These are phyloP conservation scores for Mechanitis mazaeus DNA, from an alignment of 2,888 invertebrate species.

Conservation along the genomic window DNA sequence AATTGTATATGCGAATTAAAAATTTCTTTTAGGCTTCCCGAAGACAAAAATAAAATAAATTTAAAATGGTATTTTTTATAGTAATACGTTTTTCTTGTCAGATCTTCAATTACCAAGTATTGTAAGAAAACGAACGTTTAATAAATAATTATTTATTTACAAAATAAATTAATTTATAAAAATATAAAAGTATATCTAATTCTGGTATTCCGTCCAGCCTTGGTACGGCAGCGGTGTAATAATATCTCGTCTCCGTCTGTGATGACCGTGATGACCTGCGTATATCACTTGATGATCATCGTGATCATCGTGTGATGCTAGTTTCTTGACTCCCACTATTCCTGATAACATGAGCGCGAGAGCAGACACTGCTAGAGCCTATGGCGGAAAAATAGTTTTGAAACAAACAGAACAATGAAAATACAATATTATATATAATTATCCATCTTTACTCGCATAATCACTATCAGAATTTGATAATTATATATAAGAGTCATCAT, in stretches of 20 bases:
- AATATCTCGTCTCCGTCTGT: conserved; percentile 66
- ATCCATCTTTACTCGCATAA: too few species aligned
- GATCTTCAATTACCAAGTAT: too few species aligned
- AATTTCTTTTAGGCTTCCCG: too few species aligned
- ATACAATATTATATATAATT: too few species aligned
- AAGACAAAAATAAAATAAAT: too few species aligned
- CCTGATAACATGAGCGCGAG: conserved; percentile 85
- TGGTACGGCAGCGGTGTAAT: conserved; percentile 68
- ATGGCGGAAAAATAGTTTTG: conserved; percentile 21
- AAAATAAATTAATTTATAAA: conserved; percentile 28
- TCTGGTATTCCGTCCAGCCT: conserved; percentile 62
- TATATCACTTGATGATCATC: conserved; percentile 79
- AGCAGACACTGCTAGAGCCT: conserved; percentile 81
- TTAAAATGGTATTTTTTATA: too few species aligned
- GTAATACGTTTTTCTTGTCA: too few species aligned
- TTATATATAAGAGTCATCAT: too few species aligned
- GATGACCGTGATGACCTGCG: conserved; percentile 78
- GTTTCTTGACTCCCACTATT: conserved; percentile 85
- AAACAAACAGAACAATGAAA: too few species aligned
- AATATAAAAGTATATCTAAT: conserved; percentile 24
- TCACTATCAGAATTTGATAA: too few species aligned
- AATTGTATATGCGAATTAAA: too few species aligned
- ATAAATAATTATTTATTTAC: conserved; percentile 30
- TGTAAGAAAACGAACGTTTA: background rate
- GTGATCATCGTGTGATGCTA: conserved; percentile 77